Conservation (phyloP, 1,140 invertebrate species). For the Bombus picipes region DNA sequence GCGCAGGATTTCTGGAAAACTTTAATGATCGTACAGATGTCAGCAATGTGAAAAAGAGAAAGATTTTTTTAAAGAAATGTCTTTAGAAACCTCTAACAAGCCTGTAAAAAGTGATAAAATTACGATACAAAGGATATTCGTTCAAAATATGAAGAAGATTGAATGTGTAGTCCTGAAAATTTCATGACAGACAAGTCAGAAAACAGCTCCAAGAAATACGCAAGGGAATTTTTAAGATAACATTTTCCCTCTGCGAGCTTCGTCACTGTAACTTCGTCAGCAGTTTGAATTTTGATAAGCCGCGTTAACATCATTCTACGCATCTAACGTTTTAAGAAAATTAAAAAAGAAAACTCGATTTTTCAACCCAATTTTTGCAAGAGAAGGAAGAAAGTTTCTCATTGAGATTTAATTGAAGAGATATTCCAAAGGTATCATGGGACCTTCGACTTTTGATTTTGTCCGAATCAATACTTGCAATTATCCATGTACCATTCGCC, state of each 20-base stretch:
- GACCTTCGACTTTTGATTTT: not conserved
- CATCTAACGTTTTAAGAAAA: too few species aligned
- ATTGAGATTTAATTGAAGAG: not conserved
- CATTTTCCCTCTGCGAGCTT: not conserved
- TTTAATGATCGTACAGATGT: too few species aligned
- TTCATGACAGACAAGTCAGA: too few species aligned
- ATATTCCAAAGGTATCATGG: not conserved
- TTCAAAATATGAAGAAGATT: too few species aligned
- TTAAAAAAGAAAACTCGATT: not conserved
- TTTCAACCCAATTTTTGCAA: not conserved
- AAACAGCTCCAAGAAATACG: not conserved
- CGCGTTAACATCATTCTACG: constrained; percentile 22
- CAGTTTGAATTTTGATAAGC: constrained; percentile 20
- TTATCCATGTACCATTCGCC: not conserved
- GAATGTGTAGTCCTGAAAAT: too few species aligned
- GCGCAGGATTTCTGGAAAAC: too few species aligned
- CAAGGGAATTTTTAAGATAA: not conserved
- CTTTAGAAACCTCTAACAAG: too few species aligned
- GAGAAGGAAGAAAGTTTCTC: not conserved
- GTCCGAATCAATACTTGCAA: not conserved
- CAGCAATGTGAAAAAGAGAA: too few species aligned
- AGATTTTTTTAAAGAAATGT: too few species aligned
- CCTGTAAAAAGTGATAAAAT: too few species aligned
- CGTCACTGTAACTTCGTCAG: not conserved
- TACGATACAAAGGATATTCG: too few species aligned